A percentile compares a stretch with the other conserved stretches of the same genome.
Evolutionary conservation across 2,113 vertebrate species (phyloP).

Genomic region (Thinocorus orbignyianus): DNA sequence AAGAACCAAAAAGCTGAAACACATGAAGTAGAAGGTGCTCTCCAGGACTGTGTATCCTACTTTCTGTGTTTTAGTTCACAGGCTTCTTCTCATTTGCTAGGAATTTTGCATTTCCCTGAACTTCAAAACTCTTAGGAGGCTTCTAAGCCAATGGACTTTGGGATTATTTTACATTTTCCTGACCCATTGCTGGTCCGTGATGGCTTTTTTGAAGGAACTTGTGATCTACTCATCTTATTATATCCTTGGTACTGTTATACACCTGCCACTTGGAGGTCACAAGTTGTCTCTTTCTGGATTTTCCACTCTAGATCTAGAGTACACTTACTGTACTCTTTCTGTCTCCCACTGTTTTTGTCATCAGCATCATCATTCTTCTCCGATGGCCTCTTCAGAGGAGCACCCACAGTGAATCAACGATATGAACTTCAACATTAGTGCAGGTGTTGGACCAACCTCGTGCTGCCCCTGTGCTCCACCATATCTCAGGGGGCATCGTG

Average conservation of each 20-base stretch:
- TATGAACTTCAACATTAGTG: neutral
- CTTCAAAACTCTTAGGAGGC: neutral
- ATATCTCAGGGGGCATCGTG: neutral
- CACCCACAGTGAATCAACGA: fast-evolving
- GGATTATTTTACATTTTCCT: neutral
- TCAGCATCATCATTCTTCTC: neutral
- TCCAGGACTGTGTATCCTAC: neutral
- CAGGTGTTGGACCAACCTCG: neutral
- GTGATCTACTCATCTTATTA: neutral
- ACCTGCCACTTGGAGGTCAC: neutral
- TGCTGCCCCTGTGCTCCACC: fast-evolving
- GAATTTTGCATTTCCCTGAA: neutral
- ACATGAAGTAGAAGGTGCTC: neutral
- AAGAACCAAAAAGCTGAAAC: neutral
- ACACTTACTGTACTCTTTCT: neutral
- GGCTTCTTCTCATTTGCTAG: neutral
- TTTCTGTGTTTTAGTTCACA: neutral
- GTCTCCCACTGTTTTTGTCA: neutral
- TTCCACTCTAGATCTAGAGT: neutral
- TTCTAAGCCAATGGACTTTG: neutral
- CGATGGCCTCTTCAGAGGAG: neutral
- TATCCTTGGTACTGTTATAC: neutral
- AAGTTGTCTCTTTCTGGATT: neutral
- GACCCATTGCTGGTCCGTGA: neutral
- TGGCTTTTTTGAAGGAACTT: neutral